Evolutionary conservation across 2,797 vertebrate species (phyloP).

Genomic region (Anolis apletophallus): DNA sequence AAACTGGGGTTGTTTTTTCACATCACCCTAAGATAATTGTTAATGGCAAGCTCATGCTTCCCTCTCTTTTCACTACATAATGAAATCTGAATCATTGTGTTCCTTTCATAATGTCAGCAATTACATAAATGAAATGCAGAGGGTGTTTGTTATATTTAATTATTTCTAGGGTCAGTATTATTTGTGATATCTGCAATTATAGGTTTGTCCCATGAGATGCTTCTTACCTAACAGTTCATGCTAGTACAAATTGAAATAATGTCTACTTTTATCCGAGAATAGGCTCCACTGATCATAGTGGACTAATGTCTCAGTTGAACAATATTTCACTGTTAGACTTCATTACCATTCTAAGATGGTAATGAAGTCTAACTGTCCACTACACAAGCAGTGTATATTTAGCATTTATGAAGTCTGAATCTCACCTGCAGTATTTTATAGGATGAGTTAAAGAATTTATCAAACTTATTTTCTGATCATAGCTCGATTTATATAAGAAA

Average conservation of each 20-base stretch:
- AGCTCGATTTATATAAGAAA: background rate
- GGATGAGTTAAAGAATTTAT: background rate
- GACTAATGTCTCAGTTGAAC: background rate
- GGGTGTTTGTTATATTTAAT: background rate
- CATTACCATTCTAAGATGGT: background rate
- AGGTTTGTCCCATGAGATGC: background rate
- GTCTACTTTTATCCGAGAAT: background rate
- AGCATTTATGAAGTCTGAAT: background rate
- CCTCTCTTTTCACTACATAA: constrained; percentile 23
- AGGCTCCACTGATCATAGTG: too few species aligned
- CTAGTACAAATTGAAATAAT: background rate
- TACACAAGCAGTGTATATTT: background rate
- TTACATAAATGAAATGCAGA: background rate
- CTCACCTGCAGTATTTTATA: background rate
- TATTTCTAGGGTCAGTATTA: constrained; percentile 28
- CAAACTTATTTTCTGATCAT: background rate
- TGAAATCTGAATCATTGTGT: constrained; percentile 2
- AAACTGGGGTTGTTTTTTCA: constrained; percentile 38
- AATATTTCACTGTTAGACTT: background rate
- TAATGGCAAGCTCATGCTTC: background rate
- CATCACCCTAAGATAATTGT: background rate
- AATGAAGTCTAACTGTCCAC: too few species aligned
- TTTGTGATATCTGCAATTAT: constrained; percentile 25
- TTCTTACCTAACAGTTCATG: background rate
- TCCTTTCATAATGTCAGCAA: constrained; percentile 28